A percentile compares a stretch with the other conserved stretches of the same genome.
Conservation (phyloP, 2,113 vertebrate genomes). For the Corydoras maculifer region DNA sequence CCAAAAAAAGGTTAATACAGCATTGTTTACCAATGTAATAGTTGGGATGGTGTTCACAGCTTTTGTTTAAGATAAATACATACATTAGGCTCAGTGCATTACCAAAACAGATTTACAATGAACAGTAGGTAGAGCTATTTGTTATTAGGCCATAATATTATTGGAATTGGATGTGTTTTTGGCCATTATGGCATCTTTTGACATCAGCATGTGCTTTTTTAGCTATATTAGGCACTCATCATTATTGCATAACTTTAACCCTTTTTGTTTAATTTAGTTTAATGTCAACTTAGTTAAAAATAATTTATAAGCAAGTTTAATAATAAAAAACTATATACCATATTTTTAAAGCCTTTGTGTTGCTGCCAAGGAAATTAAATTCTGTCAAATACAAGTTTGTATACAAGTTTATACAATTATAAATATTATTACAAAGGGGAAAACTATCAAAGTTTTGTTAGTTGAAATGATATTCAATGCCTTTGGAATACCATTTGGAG, state of each 20-base stretch:
- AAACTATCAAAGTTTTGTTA: not conserved
- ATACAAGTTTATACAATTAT: not conserved
- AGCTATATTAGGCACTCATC: constrained; percentile 68
- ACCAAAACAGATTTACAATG: constrained; percentile 38
- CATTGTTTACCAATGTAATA: constrained; percentile 36
- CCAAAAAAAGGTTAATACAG: constrained; percentile 30
- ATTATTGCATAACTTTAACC: constrained; percentile 81
- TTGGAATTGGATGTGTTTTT: constrained; percentile 49
- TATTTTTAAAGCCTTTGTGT: too few relatives aligned
- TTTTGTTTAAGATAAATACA: constrained; percentile 49
- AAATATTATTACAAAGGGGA: not conserved
- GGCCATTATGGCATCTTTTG: constrained; percentile 22
- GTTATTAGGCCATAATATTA: constrained; percentile 54
- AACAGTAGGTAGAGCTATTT: constrained; percentile 44
- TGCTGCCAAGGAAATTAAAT: too few relatives aligned
- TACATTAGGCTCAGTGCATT: constrained; percentile 67
- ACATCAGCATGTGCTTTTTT: constrained; percentile 31
- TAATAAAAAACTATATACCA: not conserved
- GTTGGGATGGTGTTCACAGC: constrained; percentile 34
- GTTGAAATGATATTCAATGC: not conserved
- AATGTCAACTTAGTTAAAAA: too few relatives aligned
- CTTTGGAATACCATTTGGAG: constrained; percentile 26
- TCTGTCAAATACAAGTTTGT: too few relatives aligned
- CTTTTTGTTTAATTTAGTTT: constrained; percentile 57
- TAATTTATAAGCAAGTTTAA: too few relatives aligned